Evolutionary conservation across 1,140 invertebrate genomes (phyloP).

Genomic region (Chelonus insularis): DNA sequence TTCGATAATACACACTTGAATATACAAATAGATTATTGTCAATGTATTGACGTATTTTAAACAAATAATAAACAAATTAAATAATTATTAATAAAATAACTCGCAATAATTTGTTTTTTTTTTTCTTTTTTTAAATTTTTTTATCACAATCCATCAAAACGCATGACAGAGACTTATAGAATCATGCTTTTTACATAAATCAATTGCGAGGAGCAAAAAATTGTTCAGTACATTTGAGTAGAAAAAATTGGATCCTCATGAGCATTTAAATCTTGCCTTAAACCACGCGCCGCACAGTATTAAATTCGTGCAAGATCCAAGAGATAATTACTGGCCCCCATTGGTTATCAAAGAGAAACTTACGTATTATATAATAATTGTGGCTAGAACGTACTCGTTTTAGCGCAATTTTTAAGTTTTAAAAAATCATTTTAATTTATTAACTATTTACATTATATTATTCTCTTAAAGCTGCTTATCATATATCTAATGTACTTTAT

Average conservation of each 20-base stretch:
- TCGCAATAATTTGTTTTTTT: background rate
- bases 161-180: too few relatives aligned
- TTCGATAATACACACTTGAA: too few relatives aligned
- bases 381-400: conserved; percentile 12
- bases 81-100: too few relatives aligned
- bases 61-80: too few relatives aligned
- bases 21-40: too few relatives aligned
- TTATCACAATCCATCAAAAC: too few relatives aligned
- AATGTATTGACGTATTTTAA: too few relatives aligned
- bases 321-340: conserved; percentile 61
- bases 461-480: conserved; percentile 2
- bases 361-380: conserved; percentile 23
- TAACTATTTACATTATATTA: conserved; percentile 38
- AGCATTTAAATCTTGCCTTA: conserved; percentile 23
- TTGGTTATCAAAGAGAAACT: conserved; percentile 48
- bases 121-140: too few relatives aligned
- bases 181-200: too few relatives aligned
- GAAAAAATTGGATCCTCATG: conserved; percentile 17
- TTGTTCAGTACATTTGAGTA: background rate
- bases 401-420: conserved; percentile 9
- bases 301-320: conserved; percentile 59
- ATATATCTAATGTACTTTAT: background rate
- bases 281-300: conserved; percentile 44
- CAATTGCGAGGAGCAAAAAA: too few relatives aligned
- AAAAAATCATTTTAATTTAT: conserved; percentile 29